A percentile compares a stretch with the other conserved stretches of the same genome.
These are phyloP conservation scores for Drosophila affinis DNA, from an alignment of 2,888 invertebrate species.

Conservation along the genomic window DNA sequence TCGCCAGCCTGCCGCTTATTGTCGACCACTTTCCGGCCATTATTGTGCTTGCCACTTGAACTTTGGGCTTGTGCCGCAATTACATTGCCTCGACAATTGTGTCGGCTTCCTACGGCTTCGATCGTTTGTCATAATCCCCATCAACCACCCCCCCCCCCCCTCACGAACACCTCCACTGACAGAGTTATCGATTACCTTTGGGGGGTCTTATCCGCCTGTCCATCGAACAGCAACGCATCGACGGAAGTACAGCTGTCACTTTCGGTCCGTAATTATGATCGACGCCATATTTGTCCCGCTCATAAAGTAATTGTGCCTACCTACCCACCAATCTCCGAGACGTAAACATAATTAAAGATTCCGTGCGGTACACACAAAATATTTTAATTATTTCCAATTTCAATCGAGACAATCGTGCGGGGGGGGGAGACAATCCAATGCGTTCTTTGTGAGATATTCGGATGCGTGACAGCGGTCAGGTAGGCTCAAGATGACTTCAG, in stretches of 20 bases:
- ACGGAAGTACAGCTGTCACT: constrained; percentile 72
- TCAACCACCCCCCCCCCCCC: constrained; percentile 38
- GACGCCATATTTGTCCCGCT: constrained; percentile 52
- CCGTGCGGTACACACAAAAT: constrained; percentile 52
- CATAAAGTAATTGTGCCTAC: constrained; percentile 52
- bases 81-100: constrained; percentile 54
- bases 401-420: constrained; percentile 14
- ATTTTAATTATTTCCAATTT: constrained; percentile 77
- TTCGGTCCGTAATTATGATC: constrained; percentile 69
- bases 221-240: constrained; percentile 5
- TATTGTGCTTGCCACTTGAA: constrained; percentile 39
- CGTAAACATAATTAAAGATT: constrained; percentile 59
- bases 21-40: constrained; percentile 74
- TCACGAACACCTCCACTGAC: neutral
- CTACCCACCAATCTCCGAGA: constrained; percentile 11
- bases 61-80: constrained; percentile 60
- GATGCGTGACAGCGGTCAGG: constrained; percentile 51
- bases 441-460: constrained; percentile 2
- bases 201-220: constrained; percentile 20
- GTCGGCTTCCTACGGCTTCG: constrained; percentile 52
- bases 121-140: constrained; percentile 50
- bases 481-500: constrained; percentile 13
- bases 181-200: constrained; percentile 35
- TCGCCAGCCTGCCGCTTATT: constrained; percentile 57
- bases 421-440: neutral